Evolutionary conservation across 2,888 invertebrate species (phyloP).

Genomic region (Mythimna pallens): DNA sequence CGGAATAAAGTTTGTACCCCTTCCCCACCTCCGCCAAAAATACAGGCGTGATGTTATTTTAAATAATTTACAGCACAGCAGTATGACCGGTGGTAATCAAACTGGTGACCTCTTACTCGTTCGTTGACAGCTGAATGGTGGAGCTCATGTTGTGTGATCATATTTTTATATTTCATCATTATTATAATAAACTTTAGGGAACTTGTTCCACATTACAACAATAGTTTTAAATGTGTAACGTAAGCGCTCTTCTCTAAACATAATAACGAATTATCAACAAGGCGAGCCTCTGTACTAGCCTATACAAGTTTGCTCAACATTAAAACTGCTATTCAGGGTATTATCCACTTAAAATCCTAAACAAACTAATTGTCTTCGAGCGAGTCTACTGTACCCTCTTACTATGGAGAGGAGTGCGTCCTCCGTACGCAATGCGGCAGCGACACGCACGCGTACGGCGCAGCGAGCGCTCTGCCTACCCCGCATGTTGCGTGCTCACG

Average conservation of each 20-base stretch:
- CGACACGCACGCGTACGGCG: conserved; percentile 38
- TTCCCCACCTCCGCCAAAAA: too few relatives aligned
- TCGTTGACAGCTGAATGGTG: background rate
- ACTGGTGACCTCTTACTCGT: background rate
- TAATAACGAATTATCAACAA: conserved; percentile 10
- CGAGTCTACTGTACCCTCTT: background rate
- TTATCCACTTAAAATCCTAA: conserved; percentile 44
- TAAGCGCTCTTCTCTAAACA: conserved; percentile 6
- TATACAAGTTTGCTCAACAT: conserved; percentile 33
- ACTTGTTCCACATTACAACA: background rate
- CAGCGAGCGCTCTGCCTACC: conserved; percentile 24
- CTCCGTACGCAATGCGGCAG: conserved; percentile 42
- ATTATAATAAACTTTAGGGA: too few relatives aligned
- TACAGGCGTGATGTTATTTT: background rate
- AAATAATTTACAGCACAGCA: background rate
- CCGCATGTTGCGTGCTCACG: conserved; percentile 1
- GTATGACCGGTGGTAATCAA: background rate
- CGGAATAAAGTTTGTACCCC: too few relatives aligned
- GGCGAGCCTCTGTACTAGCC: conserved; percentile 1
- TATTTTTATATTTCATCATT: background rate
- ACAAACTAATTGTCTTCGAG: conserved; percentile 22
- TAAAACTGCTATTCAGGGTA: conserved; percentile 39
- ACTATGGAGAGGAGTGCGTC: background rate
- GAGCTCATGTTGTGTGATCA: background rate
- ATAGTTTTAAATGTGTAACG: background rate